Evolutionary conservation across 2,797 vertebrate species (phyloP).

Genomic region (Sebastes elongatus): DNA sequence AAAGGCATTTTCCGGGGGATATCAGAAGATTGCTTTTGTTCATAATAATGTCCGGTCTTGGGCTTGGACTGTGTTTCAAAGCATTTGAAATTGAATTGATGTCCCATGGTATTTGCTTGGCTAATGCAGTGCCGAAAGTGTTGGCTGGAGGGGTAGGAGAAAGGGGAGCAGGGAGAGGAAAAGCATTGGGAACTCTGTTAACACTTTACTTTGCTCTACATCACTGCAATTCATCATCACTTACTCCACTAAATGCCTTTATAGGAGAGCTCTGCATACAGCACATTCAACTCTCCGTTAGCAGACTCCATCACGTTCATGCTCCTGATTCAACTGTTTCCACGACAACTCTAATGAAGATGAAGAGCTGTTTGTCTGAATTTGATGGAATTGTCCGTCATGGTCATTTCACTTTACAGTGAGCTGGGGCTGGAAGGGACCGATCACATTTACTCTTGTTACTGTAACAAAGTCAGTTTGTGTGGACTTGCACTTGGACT

Average conservation of each 20-base stretch:
- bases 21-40: constrained; percentile 35
- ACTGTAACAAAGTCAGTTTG: not conserved
- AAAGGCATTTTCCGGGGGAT: constrained; percentile 26
- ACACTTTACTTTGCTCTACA: constrained; percentile 23
- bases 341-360: not conserved
- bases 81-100: constrained; percentile 50
- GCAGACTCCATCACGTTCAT: not conserved
- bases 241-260: not conserved
- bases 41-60: constrained; percentile 42
- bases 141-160: not conserved
- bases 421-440: not conserved
- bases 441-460: not conserved
- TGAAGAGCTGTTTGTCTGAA: not conserved
- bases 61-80: constrained; percentile 22
- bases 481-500: not conserved
- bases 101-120: constrained; percentile 43
- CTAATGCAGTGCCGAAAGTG: constrained; percentile 41
- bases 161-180: not conserved
- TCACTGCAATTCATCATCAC: constrained; percentile 30
- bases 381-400: not conserved
- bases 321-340: not conserved
- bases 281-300: not conserved
- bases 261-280: not conserved
- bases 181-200: constrained; percentile 24
- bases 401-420: not conserved